phyloP scores from a whole-genome alignment of 2,797 vertebrate genomes.

The Tangara arthus region DNA sequence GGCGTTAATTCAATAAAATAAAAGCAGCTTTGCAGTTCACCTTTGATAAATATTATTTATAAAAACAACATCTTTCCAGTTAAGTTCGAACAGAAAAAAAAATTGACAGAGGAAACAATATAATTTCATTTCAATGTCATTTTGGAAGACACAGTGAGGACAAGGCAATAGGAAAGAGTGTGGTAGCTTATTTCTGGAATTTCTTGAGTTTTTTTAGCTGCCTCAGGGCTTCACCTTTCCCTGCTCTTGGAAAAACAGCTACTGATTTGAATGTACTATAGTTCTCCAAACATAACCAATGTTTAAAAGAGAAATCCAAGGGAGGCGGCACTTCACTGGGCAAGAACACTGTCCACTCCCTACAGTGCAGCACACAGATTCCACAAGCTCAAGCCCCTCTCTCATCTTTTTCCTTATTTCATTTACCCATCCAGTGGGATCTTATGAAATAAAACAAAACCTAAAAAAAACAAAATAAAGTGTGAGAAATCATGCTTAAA shows the following conservation, averaged over 20 bases:
- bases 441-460: conserved; percentile 99
- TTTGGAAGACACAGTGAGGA: conserved; percentile 50
- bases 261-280: conserved; percentile 37
- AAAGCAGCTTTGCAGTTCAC: conserved; percentile 69
- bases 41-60: conserved; percentile 73
- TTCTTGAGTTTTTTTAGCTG: conserved; percentile 68
- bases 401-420: conserved; percentile 82
- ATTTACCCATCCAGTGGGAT: conserved; percentile 94
- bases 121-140: conserved; percentile 42
- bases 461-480: conserved; percentile 92
- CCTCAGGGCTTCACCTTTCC: conserved; percentile 55
- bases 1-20: background rate
- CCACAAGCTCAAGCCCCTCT: conserved; percentile 77
- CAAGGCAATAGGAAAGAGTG: background rate
- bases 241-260: conserved; percentile 58
- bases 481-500: conserved; percentile 74
- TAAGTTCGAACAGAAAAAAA: conserved; percentile 49
- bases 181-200: conserved; percentile 62
- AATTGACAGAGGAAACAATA: conserved; percentile 39
- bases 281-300: conserved; percentile 58
- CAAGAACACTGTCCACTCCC: conserved; percentile 70
- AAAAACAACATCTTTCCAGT: conserved; percentile 64
- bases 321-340: conserved; percentile 63
- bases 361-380: conserved; percentile 71
- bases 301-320: conserved; percentile 68